Evolutionary conservation across 2,888 invertebrate species (phyloP).

Genomic region (Drosophila dives): DNA sequence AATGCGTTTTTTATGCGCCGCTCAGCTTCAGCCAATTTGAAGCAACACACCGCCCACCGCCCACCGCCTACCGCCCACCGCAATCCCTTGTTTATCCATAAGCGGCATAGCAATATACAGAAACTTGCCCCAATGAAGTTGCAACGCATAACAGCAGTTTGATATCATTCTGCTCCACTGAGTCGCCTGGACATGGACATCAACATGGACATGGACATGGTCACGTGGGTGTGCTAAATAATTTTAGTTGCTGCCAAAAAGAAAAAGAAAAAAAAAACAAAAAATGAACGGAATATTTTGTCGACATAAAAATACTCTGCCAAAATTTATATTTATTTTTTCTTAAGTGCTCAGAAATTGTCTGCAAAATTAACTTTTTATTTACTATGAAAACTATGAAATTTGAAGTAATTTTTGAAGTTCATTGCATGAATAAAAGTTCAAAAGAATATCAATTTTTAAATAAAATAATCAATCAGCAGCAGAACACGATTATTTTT

Average conservation of each 20-base stretch:
- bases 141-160: slow-evolving; percentile 16
- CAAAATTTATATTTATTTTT: background rate
- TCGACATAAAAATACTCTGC: background rate
- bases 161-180: background rate
- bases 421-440: background rate
- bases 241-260: slow-evolving; percentile 33
- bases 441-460: background rate
- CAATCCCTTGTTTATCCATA: background rate
- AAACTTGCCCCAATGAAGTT: slow-evolving; percentile 41
- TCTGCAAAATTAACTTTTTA: background rate
- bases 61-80: background rate
- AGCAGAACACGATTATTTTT: background rate
- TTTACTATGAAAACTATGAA: background rate
- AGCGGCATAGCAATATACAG: slow-evolving; percentile 4
- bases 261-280: background rate
- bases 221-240: slow-evolving; percentile 48
- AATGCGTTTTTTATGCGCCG: slow-evolving; percentile 57
- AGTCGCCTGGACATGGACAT: background rate
- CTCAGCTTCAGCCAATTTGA: slow-evolving; percentile 5
- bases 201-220: background rate
- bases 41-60: too few species aligned
- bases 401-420: background rate
- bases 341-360: background rate
- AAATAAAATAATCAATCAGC: background rate
- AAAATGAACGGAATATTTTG: background rate